Evolutionary conservation across 2,888 invertebrate species (phyloP), one percentile per base, ranked within the genome.

Genomic region (Patella ulyssiponensis): DNA sequence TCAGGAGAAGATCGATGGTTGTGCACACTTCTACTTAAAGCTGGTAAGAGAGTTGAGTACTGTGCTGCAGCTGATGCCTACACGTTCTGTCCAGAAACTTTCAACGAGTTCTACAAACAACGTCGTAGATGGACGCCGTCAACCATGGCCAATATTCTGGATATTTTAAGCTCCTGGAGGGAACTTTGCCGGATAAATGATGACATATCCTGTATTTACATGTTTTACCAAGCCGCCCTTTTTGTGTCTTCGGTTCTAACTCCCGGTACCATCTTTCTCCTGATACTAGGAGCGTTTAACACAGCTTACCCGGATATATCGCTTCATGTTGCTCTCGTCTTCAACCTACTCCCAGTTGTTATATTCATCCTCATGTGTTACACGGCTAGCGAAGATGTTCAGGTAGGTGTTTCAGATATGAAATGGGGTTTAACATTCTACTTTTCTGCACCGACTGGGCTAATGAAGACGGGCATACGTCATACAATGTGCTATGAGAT

Each of bases 11-110:
- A 98, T 94, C 95, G 98, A 92, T 98, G 98, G 98, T 93, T 98
- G 79, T 98, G 98, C 90, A 98, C 98, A 0, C 93, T 98, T 69
- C 93, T 98, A 44, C 93, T 98, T 11, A 98, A 98, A 93, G 94
- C 98, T 92, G 98, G 98, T 14, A 98, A 98, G 92, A 95, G 98
- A 83, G 98, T 98, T 0, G 98, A 98, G 92, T 98, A 99, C 91
- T 98, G 98, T 84, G 98, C 98, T 90, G 98, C 98, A 15, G 97
- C 97, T 3, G 98, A 98, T 91, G 98, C 98, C 44, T 97, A 98
- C 92, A 98, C 98, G 2, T 98, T 98, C 88, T 97, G 97, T 69
- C 98, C 98, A 0, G 98, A 98, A 70, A 79, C 81, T 20, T 98
- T 98, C 92, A 97, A 96, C 89, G 98, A 99, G 92, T 81, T 81